These are phyloP conservation scores for Ptilonorhynchus violaceus DNA, from an alignment of 2,113 vertebrate genomes.

Conservation along the genomic window DNA sequence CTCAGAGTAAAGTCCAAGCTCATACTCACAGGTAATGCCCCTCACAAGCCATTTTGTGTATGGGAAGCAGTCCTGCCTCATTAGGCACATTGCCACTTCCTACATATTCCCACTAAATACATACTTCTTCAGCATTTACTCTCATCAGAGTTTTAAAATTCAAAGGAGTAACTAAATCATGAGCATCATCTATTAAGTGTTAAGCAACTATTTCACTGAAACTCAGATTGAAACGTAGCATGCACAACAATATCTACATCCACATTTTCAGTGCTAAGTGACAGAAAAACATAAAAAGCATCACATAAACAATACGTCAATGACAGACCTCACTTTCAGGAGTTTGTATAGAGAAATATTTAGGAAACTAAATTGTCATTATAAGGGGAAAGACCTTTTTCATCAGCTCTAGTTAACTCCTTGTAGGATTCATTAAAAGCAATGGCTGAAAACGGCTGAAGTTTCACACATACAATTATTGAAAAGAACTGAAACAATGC, in stretches of 20 bases:
- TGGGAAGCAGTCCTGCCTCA: constrained; percentile 79
- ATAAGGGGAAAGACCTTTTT: not conserved
- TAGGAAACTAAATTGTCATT: not conserved
- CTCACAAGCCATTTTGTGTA: constrained; percentile 84
- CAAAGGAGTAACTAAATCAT: not conserved
- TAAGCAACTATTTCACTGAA: not conserved
- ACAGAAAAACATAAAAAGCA: not conserved
- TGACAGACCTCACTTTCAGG: not conserved
- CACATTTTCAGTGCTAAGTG: not conserved
- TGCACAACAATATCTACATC: not conserved
- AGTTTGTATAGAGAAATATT: not conserved
- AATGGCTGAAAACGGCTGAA: not conserved
- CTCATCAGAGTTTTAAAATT: not conserved
- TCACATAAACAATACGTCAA: not conserved
- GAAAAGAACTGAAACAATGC: not conserved
- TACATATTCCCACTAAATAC: constrained; percentile 64
- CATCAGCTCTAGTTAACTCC: not conserved
- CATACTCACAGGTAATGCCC: constrained; percentile 86
- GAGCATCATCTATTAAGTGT: not conserved
- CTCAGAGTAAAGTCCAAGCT: not conserved
- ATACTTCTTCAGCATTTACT: not conserved
- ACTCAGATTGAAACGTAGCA: not conserved
- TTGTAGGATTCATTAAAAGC: not conserved
- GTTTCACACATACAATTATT: not conserved
- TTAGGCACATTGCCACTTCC: constrained; percentile 82